Conservation (phyloP, 2,888 invertebrate species). For the Xylocampa areola region DNA sequence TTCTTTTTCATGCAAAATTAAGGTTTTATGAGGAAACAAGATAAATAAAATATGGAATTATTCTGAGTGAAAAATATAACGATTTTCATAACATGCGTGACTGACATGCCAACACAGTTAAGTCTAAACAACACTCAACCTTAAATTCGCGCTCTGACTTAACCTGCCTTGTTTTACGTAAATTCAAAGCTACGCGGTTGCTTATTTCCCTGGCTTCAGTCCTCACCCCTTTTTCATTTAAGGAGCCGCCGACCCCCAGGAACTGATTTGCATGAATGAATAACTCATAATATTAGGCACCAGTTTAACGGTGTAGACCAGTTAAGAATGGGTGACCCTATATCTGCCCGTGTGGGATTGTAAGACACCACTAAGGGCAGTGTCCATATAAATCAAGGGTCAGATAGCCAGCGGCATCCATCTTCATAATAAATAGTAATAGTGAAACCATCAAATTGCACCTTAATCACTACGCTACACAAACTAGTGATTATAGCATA, state of each 20-base stretch:
- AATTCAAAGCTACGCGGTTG: slow-evolving; percentile 32
- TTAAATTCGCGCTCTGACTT: slow-evolving; percentile 35
- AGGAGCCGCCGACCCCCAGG: slow-evolving; percentile 12
- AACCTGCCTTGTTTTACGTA: slow-evolving; percentile 31
- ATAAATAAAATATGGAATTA: slow-evolving; percentile 7
- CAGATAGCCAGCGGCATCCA: slow-evolving; percentile 19
- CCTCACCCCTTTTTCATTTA: slow-evolving; percentile 34
- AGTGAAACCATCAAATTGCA: slow-evolving; percentile 4
- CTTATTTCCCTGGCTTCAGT: slow-evolving; percentile 26
- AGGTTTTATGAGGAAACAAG: slow-evolving; percentile 6
- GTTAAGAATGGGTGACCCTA: slow-evolving; percentile 28
- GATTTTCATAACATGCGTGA: too few species aligned
- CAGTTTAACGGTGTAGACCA: slow-evolving; percentile 25
- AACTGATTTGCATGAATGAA: slow-evolving; percentile 32
- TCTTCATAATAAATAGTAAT: slow-evolving; percentile 1
- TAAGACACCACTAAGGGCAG: slow-evolving; percentile 20
- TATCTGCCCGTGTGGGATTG: slow-evolving; percentile 30
- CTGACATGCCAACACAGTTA: not conserved
- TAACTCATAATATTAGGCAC: slow-evolving; percentile 43
- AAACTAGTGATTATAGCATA: not conserved
- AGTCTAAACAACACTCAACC: slow-evolving; percentile 24
- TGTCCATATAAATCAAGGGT: slow-evolving; percentile 34
- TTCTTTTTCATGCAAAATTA: slow-evolving; percentile 34
- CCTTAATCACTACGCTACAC: not conserved
- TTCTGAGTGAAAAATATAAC: not conserved